Base-by-base conservation (phyloP, 2,888 invertebrate genomes). In the Dyspetes luteomarginatus region DNA sequence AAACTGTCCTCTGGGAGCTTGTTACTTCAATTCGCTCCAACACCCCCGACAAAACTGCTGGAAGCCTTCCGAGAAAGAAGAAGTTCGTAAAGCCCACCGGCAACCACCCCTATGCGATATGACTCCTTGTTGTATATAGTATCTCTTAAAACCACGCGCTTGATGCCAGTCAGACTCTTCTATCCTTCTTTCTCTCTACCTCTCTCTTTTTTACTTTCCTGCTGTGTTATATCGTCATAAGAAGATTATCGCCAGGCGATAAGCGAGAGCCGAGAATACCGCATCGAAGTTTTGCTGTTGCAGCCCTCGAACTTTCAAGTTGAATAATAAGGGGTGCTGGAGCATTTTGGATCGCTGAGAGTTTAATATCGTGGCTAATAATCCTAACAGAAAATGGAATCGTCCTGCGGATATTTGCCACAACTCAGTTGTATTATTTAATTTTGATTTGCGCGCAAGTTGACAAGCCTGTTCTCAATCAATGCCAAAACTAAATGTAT, bases 1-100 rank as follows among this genome's bases (percentile, higher is more conserved):
- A 91, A 91, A 90, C 89, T 89, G 90, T 87, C 91, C 91, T 88
- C 78, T 76, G 91, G 91, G 91, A 91, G 84, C 91, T 91, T 91
- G 90, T 91, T 91, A 91, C 89, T 88, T 88, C 88, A 86, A 87
- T 86, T 88, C 88, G 88, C 88, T 83, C 84, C 83, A 86, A 80
- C 82, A 76, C 82, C 82, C 82, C 65, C 67, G 45, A 68, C 69
- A 79, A 79, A 64, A 41, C 60, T 50, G 62, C n/a, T n/a, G n/a
- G n/a, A n/a, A n/a, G n/a, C n/a, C n/a, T n/a, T n/a, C n/a, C 56
- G 58, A 74, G 69, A 78, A 78, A 69, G 73, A 81, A 78, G 69
- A 81, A 81, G 81, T 81, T 81, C 77, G 73, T 60, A 81, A 78
- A 81, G 64, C 60, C 58, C 28, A 50, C 36, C 30, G 52, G 56